These are phyloP conservation scores for Anoplopoma fimbria DNA, from an alignment of 2,113 vertebrate genomes.

Conservation along the genomic window DNA sequence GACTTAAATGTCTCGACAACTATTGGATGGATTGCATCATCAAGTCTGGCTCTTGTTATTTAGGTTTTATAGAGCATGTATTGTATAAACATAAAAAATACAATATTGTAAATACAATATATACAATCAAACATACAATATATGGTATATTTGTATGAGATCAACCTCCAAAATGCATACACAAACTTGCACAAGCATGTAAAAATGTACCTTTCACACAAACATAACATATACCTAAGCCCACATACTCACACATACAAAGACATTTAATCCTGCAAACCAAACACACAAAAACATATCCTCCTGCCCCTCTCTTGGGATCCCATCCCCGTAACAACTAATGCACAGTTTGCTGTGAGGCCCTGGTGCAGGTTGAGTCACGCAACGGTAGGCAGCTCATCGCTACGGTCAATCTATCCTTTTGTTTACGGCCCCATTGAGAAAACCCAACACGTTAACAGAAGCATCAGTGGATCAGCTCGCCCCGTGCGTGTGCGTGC, in stretches of 20 bases:
- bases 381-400: slow-evolving; percentile 86
- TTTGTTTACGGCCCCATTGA: slow-evolving; percentile 74
- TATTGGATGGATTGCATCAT: neutral
- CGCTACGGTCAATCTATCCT: slow-evolving; percentile 84
- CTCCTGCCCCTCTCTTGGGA: slow-evolving; percentile 79
- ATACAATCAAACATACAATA: neutral
- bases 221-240: neutral
- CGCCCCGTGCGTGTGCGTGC: neutral
- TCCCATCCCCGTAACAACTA: slow-evolving; percentile 78
- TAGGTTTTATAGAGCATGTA: neutral
- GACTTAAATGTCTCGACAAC: neutral
- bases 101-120: neutral
- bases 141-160: neutral
- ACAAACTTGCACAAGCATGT: neutral
- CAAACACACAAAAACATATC: slow-evolving; percentile 56
- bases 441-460: slow-evolving; percentile 75
- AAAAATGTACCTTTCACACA: neutral
- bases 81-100: neutral
- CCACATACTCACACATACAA: slow-evolving; percentile 2
- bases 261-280: slow-evolving; percentile 7
- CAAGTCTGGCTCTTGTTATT: neutral
- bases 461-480: slow-evolving; percentile 59
- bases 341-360: slow-evolving; percentile 80
- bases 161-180: neutral
- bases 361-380: slow-evolving; percentile 85